Conservation (phyloP, 1,140 invertebrate genomes). For the Zaprionus tsacasi region DNA sequence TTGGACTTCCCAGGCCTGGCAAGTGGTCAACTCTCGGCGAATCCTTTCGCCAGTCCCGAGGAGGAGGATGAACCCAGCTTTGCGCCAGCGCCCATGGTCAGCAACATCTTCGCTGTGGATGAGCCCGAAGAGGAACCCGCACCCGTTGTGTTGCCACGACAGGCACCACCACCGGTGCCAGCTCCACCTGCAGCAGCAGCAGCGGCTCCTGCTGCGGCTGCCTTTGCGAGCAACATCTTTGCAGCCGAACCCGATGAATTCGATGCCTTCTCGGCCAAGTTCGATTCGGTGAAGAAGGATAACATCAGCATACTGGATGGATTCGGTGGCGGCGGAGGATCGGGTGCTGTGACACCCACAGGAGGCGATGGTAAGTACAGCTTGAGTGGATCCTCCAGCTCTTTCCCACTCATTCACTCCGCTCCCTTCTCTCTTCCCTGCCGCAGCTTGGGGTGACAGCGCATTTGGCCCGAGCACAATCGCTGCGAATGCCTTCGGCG, state of each 20-base stretch:
- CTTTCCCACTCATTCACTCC: background rate
- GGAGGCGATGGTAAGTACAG: slow-evolving; percentile 71
- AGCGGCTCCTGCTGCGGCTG: slow-evolving; percentile 5
- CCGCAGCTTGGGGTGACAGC: slow-evolving; percentile 81
- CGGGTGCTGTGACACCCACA: slow-evolving; percentile 77
- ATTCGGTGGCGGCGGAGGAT: slow-evolving; percentile 80
- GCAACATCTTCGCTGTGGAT: slow-evolving; percentile 81
- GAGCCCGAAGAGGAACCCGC: slow-evolving; percentile 54
- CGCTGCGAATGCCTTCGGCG: slow-evolving; percentile 85
- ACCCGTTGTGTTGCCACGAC: slow-evolving; percentile 8
- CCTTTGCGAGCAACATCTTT: slow-evolving; percentile 78
- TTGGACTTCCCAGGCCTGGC: slow-evolving; percentile 73
- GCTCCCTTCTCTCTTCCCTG: background rate
- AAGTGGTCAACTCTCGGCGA: slow-evolving; percentile 79
- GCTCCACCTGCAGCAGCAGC: slow-evolving; percentile 8
- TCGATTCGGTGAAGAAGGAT: slow-evolving; percentile 88
- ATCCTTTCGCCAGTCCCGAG: slow-evolving; percentile 85
- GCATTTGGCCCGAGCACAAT: slow-evolving; percentile 69
- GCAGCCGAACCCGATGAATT: slow-evolving; percentile 87
- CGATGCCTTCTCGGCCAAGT: slow-evolving; percentile 94
- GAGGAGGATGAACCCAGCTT: slow-evolving; percentile 75
- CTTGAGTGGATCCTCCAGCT: background rate
- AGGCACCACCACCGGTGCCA: slow-evolving; percentile 17
- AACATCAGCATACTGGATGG: slow-evolving; percentile 85
- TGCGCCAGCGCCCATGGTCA: slow-evolving; percentile 49